Evolutionary conservation across 2,888 invertebrate genomes (phyloP), one percentile per base, ranked within the genome.

Genomic region (Halictus ligatus): DNA sequence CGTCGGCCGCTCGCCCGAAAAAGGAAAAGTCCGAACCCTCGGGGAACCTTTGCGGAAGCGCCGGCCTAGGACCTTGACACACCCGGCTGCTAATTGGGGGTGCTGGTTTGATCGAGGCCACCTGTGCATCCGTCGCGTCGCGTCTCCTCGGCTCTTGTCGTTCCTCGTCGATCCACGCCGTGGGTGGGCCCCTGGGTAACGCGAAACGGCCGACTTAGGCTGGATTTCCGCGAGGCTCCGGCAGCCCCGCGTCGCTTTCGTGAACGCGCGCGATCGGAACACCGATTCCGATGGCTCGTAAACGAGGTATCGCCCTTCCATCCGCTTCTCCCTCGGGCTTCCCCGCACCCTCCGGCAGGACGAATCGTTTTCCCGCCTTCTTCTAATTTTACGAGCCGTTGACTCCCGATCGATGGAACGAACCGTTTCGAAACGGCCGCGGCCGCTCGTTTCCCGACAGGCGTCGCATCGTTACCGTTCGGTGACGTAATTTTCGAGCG

Each of bases 371-470:
- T 91, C 91, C 92, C 89, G 89, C 88, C 91, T 90, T 89, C 90
- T 91, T 89, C 93, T 94, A 95, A 95, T 95, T 95, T 95, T 94
- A 94, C 95, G 94, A 95, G 93, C 94, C 94, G 94, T 94, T 95
- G 94, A 94, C 94, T 94, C 92, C 80, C 93, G 93, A 94, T 94
- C 95, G 94, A 94, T 93, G 92, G 90, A 88, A 91, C 89, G 86
- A 88, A 89, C 88, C 90, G 88, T 92, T 92, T 90, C 91, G 91
- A 92, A 87, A 88, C 91, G 50, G 50, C 21, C 50, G 50, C 54
- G 85, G 82, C 85, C 90, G 88, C 83, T 76, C 90, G 88, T 93
- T 92, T 90, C 87, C 90, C 92, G 90, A 87, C 90, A 90, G 92
- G 90, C 90, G 88, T 87, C 92, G 90, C 90, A 88, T 87, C 92